phyloP scores from a whole-genome alignment of 1,140 invertebrate genomes.

The Leptopilina boulardi region DNA sequence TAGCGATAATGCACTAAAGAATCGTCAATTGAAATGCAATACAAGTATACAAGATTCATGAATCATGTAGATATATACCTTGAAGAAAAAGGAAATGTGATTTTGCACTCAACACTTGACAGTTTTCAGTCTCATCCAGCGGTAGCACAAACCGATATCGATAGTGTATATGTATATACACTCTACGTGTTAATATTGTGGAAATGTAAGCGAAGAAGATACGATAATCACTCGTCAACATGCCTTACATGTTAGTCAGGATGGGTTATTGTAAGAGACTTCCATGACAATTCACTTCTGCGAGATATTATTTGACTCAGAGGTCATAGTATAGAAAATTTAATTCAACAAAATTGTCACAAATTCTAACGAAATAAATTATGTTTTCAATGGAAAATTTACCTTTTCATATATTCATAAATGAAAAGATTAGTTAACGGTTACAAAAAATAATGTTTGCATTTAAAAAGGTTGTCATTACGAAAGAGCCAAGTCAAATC shows the following conservation, averaged over 20 bases:
- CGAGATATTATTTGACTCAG: too few species aligned
- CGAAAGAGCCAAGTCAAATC: conserved; percentile 7
- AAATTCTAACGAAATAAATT: too few species aligned
- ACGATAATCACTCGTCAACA: background rate
- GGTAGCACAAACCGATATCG: conserved; percentile 2
- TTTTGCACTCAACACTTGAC: background rate
- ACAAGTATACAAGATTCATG: background rate
- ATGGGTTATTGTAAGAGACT: conserved; percentile 1
- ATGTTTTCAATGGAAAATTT: too few species aligned
- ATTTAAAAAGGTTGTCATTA: background rate
- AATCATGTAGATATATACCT: background rate
- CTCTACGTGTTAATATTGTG: conserved; percentile 1
- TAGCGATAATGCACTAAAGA: background rate
- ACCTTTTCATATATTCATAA: background rate
- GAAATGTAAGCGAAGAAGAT: background rate
- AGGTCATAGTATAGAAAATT: too few species aligned
- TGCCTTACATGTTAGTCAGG: background rate
- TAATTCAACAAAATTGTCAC: too few species aligned
- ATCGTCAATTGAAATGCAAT: background rate
- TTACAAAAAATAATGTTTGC: background rate
- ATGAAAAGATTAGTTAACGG: background rate
- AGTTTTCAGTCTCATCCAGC: background rate
- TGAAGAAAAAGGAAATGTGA: conserved; percentile 10
- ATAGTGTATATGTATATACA: too few species aligned
- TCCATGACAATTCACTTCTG: background rate